Evolutionary conservation across 2,888 invertebrate genomes (phyloP).

Genomic region (Ormyrus nitidulus): DNA sequence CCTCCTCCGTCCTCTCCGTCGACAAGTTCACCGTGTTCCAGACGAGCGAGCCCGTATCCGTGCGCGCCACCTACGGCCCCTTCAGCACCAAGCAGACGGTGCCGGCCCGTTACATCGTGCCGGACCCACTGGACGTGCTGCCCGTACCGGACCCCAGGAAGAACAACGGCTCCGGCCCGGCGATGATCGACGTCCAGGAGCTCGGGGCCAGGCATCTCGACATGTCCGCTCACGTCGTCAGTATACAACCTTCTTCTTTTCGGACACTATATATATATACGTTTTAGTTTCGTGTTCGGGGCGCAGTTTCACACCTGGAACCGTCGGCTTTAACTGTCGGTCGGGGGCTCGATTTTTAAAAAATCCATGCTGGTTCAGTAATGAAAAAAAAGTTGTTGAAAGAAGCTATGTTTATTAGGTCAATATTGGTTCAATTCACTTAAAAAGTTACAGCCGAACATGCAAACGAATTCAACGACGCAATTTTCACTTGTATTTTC

Average conservation of each 20-base stretch:
- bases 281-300: no score
- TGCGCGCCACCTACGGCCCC: conserved; percentile 94
- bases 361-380: no score
- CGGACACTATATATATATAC: no score
- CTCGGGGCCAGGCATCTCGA: conserved; percentile 87
- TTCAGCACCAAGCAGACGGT: conserved; percentile 97
- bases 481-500: no score
- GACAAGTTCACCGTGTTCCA: conserved; percentile 95
- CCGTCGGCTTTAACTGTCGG: no score
- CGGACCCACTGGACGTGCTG: conserved; percentile 85
- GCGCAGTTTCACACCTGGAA: no score
- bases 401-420: no score
- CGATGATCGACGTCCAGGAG: conserved; percentile 78
- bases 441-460: no score
- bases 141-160: conserved; percentile 74
- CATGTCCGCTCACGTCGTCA: conserved; percentile 94
- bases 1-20: conserved; percentile 85
- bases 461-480: no score
- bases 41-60: conserved; percentile 92
- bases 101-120: conserved; percentile 91
- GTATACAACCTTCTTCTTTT: conserved; percentile 72
- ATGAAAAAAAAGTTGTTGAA: no score
- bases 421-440: no score
- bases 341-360: no score
- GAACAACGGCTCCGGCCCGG: conserved; percentile 71